phyloP scores from a whole-genome alignment of 2,113 vertebrate species.

The Hypomesus transpacificus region DNA sequence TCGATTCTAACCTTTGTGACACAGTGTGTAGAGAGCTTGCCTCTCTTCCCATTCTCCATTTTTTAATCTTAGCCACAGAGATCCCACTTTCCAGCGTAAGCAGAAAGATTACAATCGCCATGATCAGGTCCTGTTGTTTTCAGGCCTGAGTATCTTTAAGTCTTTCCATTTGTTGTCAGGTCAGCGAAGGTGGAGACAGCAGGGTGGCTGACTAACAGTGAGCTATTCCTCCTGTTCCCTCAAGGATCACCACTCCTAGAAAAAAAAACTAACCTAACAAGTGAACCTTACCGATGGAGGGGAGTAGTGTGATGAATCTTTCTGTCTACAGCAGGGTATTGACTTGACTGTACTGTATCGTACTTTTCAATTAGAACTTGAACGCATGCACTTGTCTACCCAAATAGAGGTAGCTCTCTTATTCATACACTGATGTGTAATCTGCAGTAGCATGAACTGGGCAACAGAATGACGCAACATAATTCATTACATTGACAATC shows the following conservation, averaged over 20 bases:
- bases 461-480: no score
- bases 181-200: constrained; percentile 3
- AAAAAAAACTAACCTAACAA: not conserved
- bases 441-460: no score
- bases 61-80: not conserved
- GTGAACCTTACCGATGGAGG: not conserved
- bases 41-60: not conserved
- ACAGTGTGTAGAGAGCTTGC: not conserved
- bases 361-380: no score
- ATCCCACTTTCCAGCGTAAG: constrained; percentile 8
- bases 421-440: no score
- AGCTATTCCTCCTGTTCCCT: not conserved
- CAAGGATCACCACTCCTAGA: not conserved
- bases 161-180: constrained; percentile 20
- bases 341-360: no score
- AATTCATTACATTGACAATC: no score
- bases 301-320: no score
- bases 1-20: no score
- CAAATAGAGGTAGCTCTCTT: no score
- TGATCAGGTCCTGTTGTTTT: constrained; percentile 8
- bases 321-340: no score
- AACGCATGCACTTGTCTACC: no score
- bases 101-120: constrained; percentile 6
- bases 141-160: not conserved
- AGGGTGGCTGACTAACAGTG: constrained; percentile 1